Conservation (phyloP, 2,113 vertebrate species). For the Scomber japonicus region DNA sequence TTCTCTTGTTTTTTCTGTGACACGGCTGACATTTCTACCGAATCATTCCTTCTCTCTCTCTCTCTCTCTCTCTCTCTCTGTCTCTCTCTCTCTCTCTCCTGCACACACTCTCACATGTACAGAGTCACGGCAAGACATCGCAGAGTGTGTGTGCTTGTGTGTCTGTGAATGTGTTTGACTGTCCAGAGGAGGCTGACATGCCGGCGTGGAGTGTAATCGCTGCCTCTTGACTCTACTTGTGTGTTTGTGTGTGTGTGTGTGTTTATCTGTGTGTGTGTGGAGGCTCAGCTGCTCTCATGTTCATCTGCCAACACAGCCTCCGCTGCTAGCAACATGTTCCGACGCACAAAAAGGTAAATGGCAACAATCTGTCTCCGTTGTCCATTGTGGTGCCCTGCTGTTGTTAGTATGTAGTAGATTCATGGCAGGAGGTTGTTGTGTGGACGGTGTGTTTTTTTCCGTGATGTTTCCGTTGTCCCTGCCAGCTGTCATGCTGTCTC, state of each 20-base stretch:
- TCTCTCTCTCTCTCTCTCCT: background rate
- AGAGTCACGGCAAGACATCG: slow-evolving; percentile 34
- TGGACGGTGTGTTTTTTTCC: slow-evolving; percentile 59
- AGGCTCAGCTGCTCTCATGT: slow-evolving; percentile 75
- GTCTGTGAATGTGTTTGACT: slow-evolving; percentile 53
- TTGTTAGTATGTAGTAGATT: slow-evolving; percentile 52
- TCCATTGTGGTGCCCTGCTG: slow-evolving; percentile 51
- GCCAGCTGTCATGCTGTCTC: slow-evolving; percentile 73
- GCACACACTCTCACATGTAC: slow-evolving; percentile 34
- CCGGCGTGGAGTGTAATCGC: slow-evolving; percentile 71
- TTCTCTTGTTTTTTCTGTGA: slow-evolving; percentile 50
- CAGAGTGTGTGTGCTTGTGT: slow-evolving; percentile 27
- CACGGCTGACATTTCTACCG: slow-evolving; percentile 63
- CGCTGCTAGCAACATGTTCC: slow-evolving; percentile 86
- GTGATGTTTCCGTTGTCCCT: slow-evolving; percentile 61
- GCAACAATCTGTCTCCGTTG: slow-evolving; percentile 55
- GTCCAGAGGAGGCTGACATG: slow-evolving; percentile 74
- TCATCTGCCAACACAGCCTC: slow-evolving; percentile 74
- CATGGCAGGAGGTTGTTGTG: slow-evolving; percentile 53
- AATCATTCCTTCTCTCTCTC: slow-evolving; percentile 23
- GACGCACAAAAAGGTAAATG: slow-evolving; percentile 88
- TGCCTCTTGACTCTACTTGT: slow-evolving; percentile 76
- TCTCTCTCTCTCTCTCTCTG: background rate
- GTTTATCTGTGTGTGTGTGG: slow-evolving; percentile 30
- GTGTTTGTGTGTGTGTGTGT: slow-evolving; percentile 43